Evolutionary conservation across 1,140 invertebrate species (phyloP).

Genomic region (Samia ricini): DNA sequence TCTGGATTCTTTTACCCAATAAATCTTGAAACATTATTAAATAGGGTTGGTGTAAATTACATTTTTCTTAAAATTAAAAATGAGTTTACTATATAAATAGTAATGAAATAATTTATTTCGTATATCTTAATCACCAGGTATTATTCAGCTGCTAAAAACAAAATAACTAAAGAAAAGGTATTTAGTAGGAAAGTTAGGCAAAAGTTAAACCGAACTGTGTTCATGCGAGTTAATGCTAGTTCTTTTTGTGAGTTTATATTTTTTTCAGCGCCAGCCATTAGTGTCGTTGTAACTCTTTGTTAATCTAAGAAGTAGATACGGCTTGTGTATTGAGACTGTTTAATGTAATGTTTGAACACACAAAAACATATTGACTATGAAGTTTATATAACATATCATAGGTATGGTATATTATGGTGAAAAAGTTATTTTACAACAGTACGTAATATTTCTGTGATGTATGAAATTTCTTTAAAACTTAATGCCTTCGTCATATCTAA

Average conservation of each 20-base stretch:
- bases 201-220: slow-evolving; percentile 4
- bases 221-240: slow-evolving; percentile 7
- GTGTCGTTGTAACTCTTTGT: slow-evolving; percentile 8
- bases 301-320: neutral
- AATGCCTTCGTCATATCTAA: too few relatives aligned
- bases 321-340: neutral
- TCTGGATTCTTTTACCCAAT: too few relatives aligned
- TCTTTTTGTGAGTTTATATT: slow-evolving; percentile 5
- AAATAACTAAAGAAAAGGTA: neutral
- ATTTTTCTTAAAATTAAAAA: too few relatives aligned
- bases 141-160: neutral
- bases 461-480: too few relatives aligned
- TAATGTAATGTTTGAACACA: neutral
- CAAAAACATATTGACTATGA: too few relatives aligned
- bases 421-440: too few relatives aligned
- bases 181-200: neutral
- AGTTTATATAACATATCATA: too few relatives aligned
- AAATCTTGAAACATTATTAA: too few relatives aligned
- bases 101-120: neutral
- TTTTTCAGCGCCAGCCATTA: neutral
- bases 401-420: too few relatives aligned
- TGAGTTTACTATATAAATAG: too few relatives aligned
- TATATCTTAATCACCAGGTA: neutral
- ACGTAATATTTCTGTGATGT: too few relatives aligned
- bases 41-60: too few relatives aligned